Evolutionary conservation across 2,113 vertebrate species (phyloP).

Genomic region (Bolborhynchus lineola): DNA sequence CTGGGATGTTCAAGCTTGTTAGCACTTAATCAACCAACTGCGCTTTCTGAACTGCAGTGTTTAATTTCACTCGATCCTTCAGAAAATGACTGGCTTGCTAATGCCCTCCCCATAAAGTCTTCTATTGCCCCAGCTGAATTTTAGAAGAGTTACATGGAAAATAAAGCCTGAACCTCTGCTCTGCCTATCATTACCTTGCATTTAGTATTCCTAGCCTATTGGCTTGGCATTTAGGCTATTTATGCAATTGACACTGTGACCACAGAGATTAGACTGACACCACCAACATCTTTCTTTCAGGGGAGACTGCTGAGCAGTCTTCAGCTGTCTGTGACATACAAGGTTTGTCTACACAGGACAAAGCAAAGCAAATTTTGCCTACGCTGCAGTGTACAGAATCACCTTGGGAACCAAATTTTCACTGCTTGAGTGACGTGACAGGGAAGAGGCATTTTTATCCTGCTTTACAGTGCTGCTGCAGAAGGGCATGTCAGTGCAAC

Average conservation of each 20-base stretch:
- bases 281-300: not conserved
- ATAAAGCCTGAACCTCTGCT: not conserved
- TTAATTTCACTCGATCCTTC: not conserved
- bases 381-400: not conserved
- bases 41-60: not conserved
- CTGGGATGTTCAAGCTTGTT: rapidly evolving
- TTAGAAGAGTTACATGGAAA: not conserved
- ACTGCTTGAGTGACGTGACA: not conserved
- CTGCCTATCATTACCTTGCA: not conserved
- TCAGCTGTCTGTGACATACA: not conserved
- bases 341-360: not conserved
- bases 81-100: not conserved
- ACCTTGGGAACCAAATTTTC: not conserved
- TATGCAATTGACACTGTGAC: not conserved
- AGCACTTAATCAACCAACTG: not conserved
- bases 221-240: not conserved
- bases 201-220: not conserved
- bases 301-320: not conserved
- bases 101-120: not conserved
- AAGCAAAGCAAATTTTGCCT: not conserved
- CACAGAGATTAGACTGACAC: not conserved
- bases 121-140: not conserved
- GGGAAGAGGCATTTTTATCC: not conserved
- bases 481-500: not conserved
- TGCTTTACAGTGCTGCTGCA: not conserved